Evolutionary conservation across 2,113 vertebrate genomes (phyloP).

Genomic region (Oceanites oceanicus): DNA sequence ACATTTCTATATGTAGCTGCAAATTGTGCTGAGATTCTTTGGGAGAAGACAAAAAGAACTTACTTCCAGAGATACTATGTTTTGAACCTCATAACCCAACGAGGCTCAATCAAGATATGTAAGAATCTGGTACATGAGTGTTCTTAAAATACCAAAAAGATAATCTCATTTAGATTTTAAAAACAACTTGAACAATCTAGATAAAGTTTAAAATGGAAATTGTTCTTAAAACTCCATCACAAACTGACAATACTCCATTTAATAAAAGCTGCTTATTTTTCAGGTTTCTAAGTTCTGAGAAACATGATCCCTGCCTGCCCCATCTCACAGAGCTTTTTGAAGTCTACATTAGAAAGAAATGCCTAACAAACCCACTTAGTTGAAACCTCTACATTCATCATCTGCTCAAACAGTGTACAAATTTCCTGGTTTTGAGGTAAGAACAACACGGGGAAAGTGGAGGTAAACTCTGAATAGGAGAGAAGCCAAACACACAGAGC

Average conservation of each 20-base stretch:
- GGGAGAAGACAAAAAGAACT: background rate
- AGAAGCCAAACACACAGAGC: background rate
- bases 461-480: background rate
- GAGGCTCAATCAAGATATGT: background rate
- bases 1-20: background rate
- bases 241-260: background rate
- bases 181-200: background rate
- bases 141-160: background rate
- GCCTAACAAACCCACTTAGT: background rate
- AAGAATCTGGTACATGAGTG: background rate
- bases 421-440: background rate
- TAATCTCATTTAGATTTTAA: background rate
- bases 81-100: background rate
- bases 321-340: background rate
- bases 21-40: background rate
- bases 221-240: background rate
- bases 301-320: background rate
- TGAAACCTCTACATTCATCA: background rate
- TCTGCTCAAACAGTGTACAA: background rate
- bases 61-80: background rate
- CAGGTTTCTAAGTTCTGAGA: background rate
- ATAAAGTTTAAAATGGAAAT: background rate
- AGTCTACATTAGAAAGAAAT: background rate
- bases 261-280: background rate
- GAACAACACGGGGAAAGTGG: background rate